Conservation (phyloP, 2,888 invertebrate species). For the Leptopilina syphax region DNA sequence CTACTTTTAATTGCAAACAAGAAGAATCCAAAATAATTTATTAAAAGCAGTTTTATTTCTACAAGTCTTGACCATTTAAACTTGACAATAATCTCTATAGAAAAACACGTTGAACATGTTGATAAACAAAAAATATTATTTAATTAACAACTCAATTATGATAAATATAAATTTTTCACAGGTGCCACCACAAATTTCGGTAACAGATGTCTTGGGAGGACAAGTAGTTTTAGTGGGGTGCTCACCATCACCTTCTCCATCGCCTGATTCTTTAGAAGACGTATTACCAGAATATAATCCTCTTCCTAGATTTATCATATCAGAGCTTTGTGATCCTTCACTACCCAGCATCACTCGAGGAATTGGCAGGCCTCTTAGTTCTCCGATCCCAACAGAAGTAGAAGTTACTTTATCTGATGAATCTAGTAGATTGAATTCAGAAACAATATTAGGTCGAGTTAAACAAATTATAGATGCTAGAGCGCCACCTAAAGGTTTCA, state of each 20-base stretch:
- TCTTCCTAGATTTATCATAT: slow-evolving; percentile 81
- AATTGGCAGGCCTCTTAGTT: slow-evolving; percentile 79
- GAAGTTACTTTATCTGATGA: slow-evolving; percentile 89
- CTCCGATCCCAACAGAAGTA: slow-evolving; percentile 75
- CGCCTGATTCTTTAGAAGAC: slow-evolving; percentile 74
- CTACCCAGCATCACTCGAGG: slow-evolving; percentile 90
- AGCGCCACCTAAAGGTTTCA: slow-evolving; percentile 85
- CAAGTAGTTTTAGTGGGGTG: slow-evolving; percentile 88
- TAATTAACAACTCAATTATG: too few species aligned
- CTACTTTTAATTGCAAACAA: not conserved
- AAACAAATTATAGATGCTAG: slow-evolving; percentile 88
- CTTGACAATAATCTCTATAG: too few species aligned
- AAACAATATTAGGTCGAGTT: slow-evolving; percentile 87
- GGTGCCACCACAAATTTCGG: slow-evolving; percentile 89
- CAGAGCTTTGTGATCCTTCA: slow-evolving; percentile 84
- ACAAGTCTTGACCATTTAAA: too few species aligned
- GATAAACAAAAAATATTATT: too few species aligned
- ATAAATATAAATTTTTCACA: slow-evolving; percentile 50
- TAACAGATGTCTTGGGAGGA: slow-evolving; percentile 93
- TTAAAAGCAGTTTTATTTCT: too few species aligned
- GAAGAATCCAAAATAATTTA: too few species aligned
- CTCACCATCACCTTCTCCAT: slow-evolving; percentile 82
- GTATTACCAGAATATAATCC: slow-evolving; percentile 70
- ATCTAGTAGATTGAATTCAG: slow-evolving; percentile 88
- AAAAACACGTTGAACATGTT: too few species aligned